phyloP scores from a whole-genome alignment of 2,113 vertebrate species.

The Gymnocephalus cernua region DNA sequence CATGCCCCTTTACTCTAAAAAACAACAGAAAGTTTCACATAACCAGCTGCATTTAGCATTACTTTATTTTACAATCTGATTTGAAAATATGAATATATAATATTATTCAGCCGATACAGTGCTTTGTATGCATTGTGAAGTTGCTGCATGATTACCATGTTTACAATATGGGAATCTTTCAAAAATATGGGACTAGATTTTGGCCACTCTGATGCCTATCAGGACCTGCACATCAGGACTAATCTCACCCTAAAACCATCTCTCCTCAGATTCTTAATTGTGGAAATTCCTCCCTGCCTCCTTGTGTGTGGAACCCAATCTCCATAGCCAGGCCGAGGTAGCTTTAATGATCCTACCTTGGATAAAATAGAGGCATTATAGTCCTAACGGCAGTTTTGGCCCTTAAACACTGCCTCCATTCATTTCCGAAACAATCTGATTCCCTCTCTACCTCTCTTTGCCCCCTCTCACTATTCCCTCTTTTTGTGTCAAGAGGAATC shows the following conservation, averaged over 20 bases:
- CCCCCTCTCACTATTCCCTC: constrained; percentile 52
- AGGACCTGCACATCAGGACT: constrained; percentile 20
- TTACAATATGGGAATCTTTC: neutral
- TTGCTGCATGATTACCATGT: neutral
- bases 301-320: constrained; percentile 80
- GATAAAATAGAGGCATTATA: constrained; percentile 84
- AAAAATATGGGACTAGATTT: constrained; percentile 15
- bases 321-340: constrained; percentile 61
- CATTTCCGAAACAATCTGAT: constrained; percentile 79
- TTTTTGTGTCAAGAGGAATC: constrained; percentile 65
- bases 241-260: constrained; percentile 74
- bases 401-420: constrained; percentile 82
- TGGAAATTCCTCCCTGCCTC: constrained; percentile 81
- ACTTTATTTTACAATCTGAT: neutral
- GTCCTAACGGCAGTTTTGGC: constrained; percentile 77
- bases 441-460: constrained; percentile 63
- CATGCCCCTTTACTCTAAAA: neutral
- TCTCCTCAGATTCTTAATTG: constrained; percentile 83
- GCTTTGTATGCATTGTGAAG: neutral
- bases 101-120: neutral
- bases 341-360: constrained; percentile 78
- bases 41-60: too few relatives aligned
- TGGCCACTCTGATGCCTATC: constrained; percentile 7
- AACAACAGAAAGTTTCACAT: neutral
- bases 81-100: neutral